Conservation (phyloP, 2,797 vertebrate species). For the Eurystomus glaucurus region DNA sequence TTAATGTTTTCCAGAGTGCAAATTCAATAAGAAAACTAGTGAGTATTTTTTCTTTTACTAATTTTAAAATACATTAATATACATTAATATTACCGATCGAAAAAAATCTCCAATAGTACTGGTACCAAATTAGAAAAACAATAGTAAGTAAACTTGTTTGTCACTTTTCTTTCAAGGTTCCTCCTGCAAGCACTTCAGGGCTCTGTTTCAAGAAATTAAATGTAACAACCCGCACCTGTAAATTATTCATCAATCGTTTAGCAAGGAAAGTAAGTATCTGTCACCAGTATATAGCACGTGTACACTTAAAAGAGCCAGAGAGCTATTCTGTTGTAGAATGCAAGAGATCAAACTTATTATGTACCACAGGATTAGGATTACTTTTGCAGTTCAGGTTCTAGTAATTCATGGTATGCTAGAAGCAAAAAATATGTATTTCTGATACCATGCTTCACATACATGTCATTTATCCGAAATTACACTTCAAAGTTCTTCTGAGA, state of each 20-base stretch:
- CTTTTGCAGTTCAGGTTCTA: not conserved
- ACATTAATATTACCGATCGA: not conserved
- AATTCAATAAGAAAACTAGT: constrained; percentile 94
- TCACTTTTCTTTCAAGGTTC: constrained; percentile 83
- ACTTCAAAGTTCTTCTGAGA: not conserved
- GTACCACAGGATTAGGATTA: not conserved
- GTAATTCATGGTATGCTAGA: not conserved
- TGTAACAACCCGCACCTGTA: constrained; percentile 88
- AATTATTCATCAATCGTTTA: constrained; percentile 92
- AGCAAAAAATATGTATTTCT: not conserved
- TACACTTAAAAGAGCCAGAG: not conserved
- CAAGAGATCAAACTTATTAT: not conserved
- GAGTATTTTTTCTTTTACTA: constrained; percentile 79
- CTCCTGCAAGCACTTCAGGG: constrained; percentile 91
- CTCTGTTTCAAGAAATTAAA: constrained; percentile 98
- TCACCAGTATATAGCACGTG: not conserved
- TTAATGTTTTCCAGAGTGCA: constrained; percentile 89
- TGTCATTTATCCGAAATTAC: not conserved
- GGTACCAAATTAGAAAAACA: not conserved
- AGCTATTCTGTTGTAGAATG: not conserved
- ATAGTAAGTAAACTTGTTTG: not conserved
- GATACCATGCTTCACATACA: not conserved
- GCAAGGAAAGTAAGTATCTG: constrained; percentile 89
- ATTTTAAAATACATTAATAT: not conserved
- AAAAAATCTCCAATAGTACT: not conserved